phyloP scores from a whole-genome alignment of 1,140 invertebrate genomes.

The Eriosoma lanigerum region DNA sequence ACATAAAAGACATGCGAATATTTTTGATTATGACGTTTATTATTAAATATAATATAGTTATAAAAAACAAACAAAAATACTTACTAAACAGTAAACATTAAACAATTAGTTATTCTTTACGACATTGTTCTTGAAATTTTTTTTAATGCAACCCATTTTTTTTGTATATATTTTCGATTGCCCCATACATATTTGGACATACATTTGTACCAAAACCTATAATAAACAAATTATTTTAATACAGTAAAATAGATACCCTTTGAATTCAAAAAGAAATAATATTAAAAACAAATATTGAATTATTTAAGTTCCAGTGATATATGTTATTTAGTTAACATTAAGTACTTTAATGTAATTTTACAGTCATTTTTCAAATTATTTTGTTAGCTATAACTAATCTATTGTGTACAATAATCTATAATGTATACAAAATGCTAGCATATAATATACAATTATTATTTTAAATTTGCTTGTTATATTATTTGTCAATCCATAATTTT shows the following conservation, averaged over 20 bases:
- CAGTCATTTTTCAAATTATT: background rate
- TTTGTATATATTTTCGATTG: conserved; percentile 19
- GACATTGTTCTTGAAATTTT: background rate
- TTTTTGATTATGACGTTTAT: no score
- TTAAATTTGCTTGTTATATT: no score
- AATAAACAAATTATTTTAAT: background rate
- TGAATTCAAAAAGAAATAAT: background rate
- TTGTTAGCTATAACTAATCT: background rate
- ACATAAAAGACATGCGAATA: no score
- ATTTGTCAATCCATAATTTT: no score
- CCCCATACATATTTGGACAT: conserved; percentile 33
- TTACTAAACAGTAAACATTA: no score
- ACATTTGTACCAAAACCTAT: conserved; percentile 36
- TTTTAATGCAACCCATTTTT: conserved; percentile 20
- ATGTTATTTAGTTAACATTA: background rate
- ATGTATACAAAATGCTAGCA: no score
- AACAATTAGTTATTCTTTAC: background rate
- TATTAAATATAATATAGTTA: no score
- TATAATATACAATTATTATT: no score
- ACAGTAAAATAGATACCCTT: background rate
- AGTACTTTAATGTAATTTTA: background rate
- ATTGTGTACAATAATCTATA: no score
- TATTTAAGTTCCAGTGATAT: no score
- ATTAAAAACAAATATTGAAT: background rate
- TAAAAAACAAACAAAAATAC: no score